These are phyloP conservation scores for Sitophilus oryzae DNA, from an alignment of 1,140 invertebrate genomes.

Conservation along the genomic window DNA sequence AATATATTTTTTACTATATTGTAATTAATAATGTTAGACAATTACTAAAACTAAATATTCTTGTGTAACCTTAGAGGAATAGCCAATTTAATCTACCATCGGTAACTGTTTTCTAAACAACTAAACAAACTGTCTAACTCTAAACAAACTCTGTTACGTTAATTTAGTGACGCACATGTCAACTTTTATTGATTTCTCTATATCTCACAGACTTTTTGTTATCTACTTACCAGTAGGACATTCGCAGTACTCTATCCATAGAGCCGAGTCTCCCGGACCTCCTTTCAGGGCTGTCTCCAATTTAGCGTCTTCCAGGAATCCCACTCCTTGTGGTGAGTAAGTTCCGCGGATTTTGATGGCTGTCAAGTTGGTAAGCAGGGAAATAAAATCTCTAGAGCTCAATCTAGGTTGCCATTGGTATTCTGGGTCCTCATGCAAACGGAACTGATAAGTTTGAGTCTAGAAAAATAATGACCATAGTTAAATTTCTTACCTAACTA, in stretches of 20 bases:
- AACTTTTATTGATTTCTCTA: too few species aligned
- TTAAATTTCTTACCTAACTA: too few species aligned
- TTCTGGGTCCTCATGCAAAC: constrained; percentile 82
- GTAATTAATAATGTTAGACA: too few species aligned
- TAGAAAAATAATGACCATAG: too few species aligned
- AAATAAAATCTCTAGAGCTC: constrained; percentile 81
- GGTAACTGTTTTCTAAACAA: too few species aligned
- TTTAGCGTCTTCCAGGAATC: constrained; percentile 82
- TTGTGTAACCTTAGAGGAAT: too few species aligned
- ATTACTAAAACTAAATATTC: too few species aligned
- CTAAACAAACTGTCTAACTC: too few species aligned
- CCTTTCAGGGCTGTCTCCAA: constrained; percentile 80
- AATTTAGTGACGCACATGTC: too few species aligned
- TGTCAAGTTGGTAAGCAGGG: constrained; percentile 86
- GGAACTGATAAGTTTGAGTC: constrained; percentile 70
- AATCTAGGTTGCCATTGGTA: constrained; percentile 91
- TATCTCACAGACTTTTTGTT: not conserved
- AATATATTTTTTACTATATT: too few species aligned
- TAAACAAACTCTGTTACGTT: too few species aligned
- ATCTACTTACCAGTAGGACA: constrained; percentile 65
- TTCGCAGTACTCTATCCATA: constrained; percentile 91
- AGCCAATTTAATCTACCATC: too few species aligned
- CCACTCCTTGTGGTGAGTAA: constrained; percentile 76
- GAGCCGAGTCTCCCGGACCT: constrained; percentile 70
- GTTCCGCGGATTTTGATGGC: constrained; percentile 91